Conservation (phyloP, 2,888 invertebrate species). For the Phymatocera aterrima region DNA sequence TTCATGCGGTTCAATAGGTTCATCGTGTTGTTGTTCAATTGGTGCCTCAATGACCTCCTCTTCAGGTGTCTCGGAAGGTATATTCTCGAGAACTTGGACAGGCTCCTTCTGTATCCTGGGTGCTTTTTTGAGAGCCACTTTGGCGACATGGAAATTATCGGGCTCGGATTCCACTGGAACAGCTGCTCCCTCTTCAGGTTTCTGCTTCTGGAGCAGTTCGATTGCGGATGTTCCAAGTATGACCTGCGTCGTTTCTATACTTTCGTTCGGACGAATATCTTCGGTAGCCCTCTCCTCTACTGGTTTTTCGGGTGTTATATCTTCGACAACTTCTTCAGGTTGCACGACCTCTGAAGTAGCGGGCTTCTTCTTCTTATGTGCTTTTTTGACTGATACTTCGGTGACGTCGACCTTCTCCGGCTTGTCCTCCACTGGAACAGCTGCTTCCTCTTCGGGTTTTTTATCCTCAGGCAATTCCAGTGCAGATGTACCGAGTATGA, state of each 20-base stretch:
- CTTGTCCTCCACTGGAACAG: constrained; percentile 53
- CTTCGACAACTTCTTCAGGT: constrained; percentile 56
- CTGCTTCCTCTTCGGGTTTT: constrained; percentile 52
- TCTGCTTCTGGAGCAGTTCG: constrained; percentile 50
- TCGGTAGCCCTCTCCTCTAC: constrained; percentile 56
- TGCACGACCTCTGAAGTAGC: constrained; percentile 60
- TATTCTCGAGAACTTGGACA: constrained; percentile 57
- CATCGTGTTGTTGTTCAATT: constrained; percentile 68
- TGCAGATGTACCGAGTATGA: constrained; percentile 21
- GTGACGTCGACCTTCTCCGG: constrained; percentile 51
- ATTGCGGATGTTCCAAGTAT: constrained; percentile 58
- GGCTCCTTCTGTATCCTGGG: constrained; percentile 68
- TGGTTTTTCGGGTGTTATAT: constrained; percentile 57
- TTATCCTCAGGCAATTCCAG: constrained; percentile 48
- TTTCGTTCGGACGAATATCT: constrained; percentile 54
- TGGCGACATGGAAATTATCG: constrained; percentile 49
- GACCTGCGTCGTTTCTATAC: constrained; percentile 59
- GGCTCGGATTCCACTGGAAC: constrained; percentile 65
- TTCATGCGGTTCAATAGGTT: constrained; percentile 52
- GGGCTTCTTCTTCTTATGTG: constrained; percentile 50
- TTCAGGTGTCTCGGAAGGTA: constrained; percentile 56
- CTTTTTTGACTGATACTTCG: constrained; percentile 56
- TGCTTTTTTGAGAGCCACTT: constrained; percentile 57
- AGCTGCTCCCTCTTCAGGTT: constrained; percentile 65
- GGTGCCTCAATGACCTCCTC: constrained; percentile 66